Evolutionary conservation across 2,888 invertebrate genomes (phyloP).

Genomic region (Eledona agricola): DNA sequence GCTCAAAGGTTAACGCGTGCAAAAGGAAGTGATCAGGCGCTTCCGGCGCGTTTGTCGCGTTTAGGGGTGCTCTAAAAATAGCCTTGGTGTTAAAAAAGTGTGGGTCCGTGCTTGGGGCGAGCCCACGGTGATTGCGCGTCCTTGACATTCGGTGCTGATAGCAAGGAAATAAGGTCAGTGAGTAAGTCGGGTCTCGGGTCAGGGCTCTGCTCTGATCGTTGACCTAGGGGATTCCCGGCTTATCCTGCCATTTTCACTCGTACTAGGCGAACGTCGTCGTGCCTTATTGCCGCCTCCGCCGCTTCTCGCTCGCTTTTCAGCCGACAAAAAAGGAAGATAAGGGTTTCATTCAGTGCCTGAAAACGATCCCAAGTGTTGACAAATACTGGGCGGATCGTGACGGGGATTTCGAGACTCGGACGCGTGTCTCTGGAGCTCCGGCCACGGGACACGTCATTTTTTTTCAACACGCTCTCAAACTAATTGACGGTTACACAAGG

Average conservation of each 20-base stretch:
- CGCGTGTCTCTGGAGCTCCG: conserved; percentile 1
- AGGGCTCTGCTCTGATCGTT: conserved; percentile 59
- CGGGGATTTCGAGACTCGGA: conserved; percentile 26
- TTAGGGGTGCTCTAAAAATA: conserved; percentile 50
- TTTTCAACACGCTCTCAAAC: conserved; percentile 15
- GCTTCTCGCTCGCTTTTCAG: conserved; percentile 34
- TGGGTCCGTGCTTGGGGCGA: conserved; percentile 13
- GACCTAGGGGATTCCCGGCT: conserved; percentile 60
- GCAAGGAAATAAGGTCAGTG: conserved; percentile 56
- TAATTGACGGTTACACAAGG: conserved; percentile 28
- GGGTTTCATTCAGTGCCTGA: conserved; percentile 47
- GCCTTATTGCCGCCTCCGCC: conserved; percentile 36
- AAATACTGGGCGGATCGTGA: conserved; percentile 36
- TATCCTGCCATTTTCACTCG: conserved; percentile 56
- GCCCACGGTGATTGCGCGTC: conserved; percentile 36
- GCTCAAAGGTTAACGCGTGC: conserved; percentile 61
- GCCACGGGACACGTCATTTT: neutral
- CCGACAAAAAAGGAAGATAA: conserved; percentile 45
- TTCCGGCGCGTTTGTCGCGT: conserved; percentile 57
- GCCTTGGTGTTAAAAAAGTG: conserved; percentile 13
- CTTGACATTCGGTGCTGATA: conserved; percentile 47
- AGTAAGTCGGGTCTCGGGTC: conserved; percentile 58
- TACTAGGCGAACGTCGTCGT: conserved; percentile 31
- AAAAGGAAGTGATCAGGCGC: conserved; percentile 60
- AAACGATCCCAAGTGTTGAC: conserved; percentile 38